These are phyloP conservation scores for Amiota mariae DNA, from an alignment of 2,888 invertebrate genomes.

Conservation along the genomic window DNA sequence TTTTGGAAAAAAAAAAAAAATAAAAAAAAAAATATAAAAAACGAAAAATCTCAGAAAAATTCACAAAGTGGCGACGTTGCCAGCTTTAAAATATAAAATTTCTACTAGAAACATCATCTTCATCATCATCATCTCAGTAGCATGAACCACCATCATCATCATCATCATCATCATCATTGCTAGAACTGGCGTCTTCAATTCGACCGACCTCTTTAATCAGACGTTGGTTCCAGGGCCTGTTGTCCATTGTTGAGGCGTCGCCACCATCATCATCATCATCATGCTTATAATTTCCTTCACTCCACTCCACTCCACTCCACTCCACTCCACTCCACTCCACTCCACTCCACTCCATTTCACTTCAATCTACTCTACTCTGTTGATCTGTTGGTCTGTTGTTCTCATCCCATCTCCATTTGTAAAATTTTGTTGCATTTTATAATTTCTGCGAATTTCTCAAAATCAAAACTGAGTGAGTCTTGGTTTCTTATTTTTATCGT, in stretches of 20 bases:
- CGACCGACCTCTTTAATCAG: too few species aligned
- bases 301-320: too few species aligned
- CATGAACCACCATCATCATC: neutral
- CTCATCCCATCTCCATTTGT: neutral
- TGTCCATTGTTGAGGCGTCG: neutral
- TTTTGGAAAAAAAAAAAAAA: too few species aligned
- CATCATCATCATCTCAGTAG: neutral
- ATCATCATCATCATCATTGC: too few species aligned
- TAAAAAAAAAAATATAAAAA: neutral
- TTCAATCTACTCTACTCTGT: too few species aligned
- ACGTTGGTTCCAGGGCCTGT: too few species aligned
- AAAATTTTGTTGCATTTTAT: slow-evolving; percentile 12
- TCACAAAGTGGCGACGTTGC: too few species aligned
- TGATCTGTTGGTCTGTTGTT: too few species aligned
- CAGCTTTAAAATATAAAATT: neutral
- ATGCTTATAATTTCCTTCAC: neutral
- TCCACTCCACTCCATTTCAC: too few species aligned
- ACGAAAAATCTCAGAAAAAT: neutral
- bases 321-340: too few species aligned
- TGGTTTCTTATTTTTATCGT: neutral
- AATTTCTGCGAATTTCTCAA: slow-evolving; percentile 19
- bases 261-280: slow-evolving; percentile 13
- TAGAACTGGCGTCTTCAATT: too few species aligned
- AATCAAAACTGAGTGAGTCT: slow-evolving; percentile 10
- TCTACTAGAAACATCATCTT: neutral